phyloP scores from a whole-genome alignment of 2,113 vertebrate genomes.

The Pagrus major region DNA sequence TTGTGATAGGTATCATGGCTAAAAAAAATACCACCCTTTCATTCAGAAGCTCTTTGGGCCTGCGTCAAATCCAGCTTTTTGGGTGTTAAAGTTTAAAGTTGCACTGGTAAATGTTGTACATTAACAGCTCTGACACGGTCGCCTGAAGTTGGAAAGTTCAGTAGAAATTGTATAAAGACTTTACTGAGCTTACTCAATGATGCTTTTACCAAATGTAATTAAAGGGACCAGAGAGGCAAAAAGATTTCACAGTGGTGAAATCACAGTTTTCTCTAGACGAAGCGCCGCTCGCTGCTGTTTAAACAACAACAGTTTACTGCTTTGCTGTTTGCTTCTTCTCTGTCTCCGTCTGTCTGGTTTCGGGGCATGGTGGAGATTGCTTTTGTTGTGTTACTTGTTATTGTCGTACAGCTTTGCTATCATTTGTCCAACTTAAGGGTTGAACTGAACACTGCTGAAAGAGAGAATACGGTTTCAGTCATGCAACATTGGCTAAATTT shows the following conservation, averaged over 20 bases:
- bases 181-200: conserved; percentile 34
- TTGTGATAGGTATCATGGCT: background rate
- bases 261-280: background rate
- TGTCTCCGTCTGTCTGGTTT: conserved; percentile 54
- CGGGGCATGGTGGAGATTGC: conserved; percentile 29
- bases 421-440: conserved; percentile 68
- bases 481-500: conserved; percentile 37
- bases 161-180: conserved; percentile 12
- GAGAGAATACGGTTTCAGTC: conserved; percentile 53
- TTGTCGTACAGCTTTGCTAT: conserved; percentile 44
- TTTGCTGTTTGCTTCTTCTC: conserved; percentile 43
- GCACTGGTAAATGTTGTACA: background rate
- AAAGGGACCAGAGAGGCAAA: conserved; percentile 40
- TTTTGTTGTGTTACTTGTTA: conserved; percentile 59
- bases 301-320: conserved; percentile 45
- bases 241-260: conserved; percentile 35
- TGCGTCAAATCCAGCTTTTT: background rate
- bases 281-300: conserved; percentile 16
- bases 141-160: background rate
- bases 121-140: background rate
- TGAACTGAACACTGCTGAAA: conserved; percentile 30
- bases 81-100: background rate
- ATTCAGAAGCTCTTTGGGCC: background rate
- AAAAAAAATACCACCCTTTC: background rate
- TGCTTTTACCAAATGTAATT: conserved; percentile 62